phyloP scores from a whole-genome alignment of 2,113 vertebrate species.

The Larimichthys crocea region DNA sequence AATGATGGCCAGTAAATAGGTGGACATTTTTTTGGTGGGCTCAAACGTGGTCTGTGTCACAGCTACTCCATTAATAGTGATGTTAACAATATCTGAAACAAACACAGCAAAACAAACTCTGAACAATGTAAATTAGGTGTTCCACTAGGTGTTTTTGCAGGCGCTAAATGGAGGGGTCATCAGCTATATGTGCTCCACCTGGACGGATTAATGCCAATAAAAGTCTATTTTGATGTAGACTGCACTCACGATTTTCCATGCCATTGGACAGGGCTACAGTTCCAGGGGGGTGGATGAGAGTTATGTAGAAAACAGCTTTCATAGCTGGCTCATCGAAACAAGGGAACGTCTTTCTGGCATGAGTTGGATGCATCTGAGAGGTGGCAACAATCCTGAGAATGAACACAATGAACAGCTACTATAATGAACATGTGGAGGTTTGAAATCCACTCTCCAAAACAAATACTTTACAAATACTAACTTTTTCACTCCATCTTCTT shows the following conservation, averaged over 20 bases:
- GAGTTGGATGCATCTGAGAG: conserved; percentile 91
- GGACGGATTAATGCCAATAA: background rate
- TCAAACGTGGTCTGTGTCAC: conserved; percentile 81
- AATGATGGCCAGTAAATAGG: conserved; percentile 90
- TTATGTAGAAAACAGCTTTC: conserved; percentile 89
- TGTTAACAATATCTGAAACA: conserved; percentile 60
- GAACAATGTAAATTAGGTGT: background rate
- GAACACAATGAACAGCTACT: background rate
- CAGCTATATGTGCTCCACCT: no score
- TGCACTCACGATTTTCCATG: conserved; percentile 80
- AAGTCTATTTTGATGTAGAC: background rate
- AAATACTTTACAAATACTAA: conserved; percentile 62
- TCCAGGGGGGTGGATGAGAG: conserved; percentile 77
- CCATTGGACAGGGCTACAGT: conserved; percentile 89
- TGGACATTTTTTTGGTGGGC: conserved; percentile 89
- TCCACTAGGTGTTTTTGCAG: no score
- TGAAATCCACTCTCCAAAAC: background rate
- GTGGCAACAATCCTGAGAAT: conserved; percentile 88
- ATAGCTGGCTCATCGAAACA: conserved; percentile 93
- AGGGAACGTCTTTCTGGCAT: conserved; percentile 92
- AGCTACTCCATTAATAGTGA: accelerated
- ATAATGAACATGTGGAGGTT: background rate
- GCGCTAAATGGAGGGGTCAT: no score
- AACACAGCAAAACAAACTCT: background rate
- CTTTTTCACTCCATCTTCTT: conserved; percentile 73